These are phyloP conservation scores for Nothobranchius kuhntae DNA, from an alignment of 2,113 vertebrate genomes.

Conservation along the genomic window DNA sequence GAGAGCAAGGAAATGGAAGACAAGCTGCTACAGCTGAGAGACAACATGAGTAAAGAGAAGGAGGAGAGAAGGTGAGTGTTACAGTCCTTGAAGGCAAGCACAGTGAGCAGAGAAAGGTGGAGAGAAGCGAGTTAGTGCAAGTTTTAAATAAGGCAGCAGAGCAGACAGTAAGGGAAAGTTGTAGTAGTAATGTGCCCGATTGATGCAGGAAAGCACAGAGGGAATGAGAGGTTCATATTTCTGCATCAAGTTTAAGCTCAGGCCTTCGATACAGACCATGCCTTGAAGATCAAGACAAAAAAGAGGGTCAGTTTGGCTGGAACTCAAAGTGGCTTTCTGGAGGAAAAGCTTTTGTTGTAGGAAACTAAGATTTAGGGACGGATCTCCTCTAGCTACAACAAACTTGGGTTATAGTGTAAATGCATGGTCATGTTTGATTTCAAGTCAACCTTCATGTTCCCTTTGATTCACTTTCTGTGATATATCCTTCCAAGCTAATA, in stretches of 20 bases:
- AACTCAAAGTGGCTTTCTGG: too few relatives aligned
- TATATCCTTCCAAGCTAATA: too few relatives aligned
- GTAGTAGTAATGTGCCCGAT: not conserved
- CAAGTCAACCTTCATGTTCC: too few relatives aligned
- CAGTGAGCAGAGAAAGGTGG: not conserved
- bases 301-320: too few relatives aligned
- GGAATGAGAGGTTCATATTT: not conserved
- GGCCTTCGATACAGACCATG: not conserved
- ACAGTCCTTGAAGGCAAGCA: not conserved
- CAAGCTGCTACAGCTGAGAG: slow-evolving; percentile 82
- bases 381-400: too few relatives aligned
- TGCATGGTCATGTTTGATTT: too few relatives aligned
- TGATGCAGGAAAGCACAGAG: not conserved
- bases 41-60: slow-evolving; percentile 84
- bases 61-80: slow-evolving; percentile 82
- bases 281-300: too few relatives aligned
- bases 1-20: slow-evolving; percentile 86
- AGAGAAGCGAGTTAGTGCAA: not conserved
- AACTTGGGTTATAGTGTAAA: too few relatives aligned
- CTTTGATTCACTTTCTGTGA: too few relatives aligned
- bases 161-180: not conserved
- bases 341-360: too few relatives aligned
- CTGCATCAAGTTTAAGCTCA: slow-evolving; percentile 10
- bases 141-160: not conserved
- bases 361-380: too few relatives aligned